These are phyloP conservation scores for Monopis laevigella DNA, from an alignment of 2,888 invertebrate species.

Conservation along the genomic window DNA sequence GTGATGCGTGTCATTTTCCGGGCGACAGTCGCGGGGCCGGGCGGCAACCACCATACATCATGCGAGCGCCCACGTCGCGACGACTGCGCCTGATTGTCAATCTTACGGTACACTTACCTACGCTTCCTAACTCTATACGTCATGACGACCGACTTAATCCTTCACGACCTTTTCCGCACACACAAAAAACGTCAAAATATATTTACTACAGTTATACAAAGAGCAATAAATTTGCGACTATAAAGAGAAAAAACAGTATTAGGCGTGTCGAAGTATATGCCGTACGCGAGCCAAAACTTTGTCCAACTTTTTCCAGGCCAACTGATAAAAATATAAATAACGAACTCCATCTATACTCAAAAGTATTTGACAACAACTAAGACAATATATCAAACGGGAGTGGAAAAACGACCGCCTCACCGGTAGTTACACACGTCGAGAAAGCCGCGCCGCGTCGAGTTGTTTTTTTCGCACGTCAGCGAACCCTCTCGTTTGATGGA, in stretches of 20 bases:
- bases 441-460: constrained; percentile 3
- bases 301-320: no score
- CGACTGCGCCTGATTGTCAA: not conserved
- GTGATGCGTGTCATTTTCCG: constrained; percentile 11
- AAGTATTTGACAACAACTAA: constrained; percentile 8
- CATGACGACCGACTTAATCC: no score
- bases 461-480: constrained; percentile 10
- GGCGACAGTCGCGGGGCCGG: constrained; percentile 5
- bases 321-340: constrained; percentile 6
- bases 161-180: no score
- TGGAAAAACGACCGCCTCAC: not conserved
- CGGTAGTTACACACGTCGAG: not conserved
- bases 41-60: constrained; percentile 1
- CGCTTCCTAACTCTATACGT: no score
- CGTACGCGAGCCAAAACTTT: no score
- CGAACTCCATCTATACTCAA: not conserved
- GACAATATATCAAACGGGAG: constrained; percentile 10
- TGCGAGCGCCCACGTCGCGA: not conserved
- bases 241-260: no score
- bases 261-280: no score
- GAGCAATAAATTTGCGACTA: no score
- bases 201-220: no score
- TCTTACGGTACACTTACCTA: constrained; percentile 2
- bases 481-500: constrained; percentile 9
- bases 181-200: no score